Conservation (phyloP, 2,113 vertebrate genomes). For the Benthochromis sp. region DNA sequence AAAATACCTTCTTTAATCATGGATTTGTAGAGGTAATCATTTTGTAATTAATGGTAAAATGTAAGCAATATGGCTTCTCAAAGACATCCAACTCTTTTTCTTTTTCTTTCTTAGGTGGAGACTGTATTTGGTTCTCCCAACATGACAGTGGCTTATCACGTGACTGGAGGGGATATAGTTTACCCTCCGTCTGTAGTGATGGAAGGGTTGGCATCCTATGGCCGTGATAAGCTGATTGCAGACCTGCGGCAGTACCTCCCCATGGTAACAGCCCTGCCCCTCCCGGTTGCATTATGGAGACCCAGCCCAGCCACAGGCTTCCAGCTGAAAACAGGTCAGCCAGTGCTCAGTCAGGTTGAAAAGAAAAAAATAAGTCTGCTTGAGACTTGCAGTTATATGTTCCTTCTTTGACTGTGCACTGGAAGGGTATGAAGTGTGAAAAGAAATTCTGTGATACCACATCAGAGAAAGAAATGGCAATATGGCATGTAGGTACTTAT, state of each 20-base stretch:
- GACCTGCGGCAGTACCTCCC: constrained; percentile 85
- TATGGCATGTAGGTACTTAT: background rate
- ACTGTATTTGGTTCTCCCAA: constrained; percentile 84
- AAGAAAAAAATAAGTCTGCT: background rate
- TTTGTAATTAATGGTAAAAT: background rate
- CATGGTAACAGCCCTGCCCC: constrained; percentile 80
- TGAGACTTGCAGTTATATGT: background rate
- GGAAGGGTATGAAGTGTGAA: background rate
- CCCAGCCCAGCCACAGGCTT: constrained; percentile 77
- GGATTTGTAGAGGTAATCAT: background rate
- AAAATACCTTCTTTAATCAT: background rate
- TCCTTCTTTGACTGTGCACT: background rate
- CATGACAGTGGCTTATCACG: constrained; percentile 87
- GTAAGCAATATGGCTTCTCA: background rate
- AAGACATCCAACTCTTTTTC: background rate
- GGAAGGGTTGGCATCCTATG: constrained; percentile 77
- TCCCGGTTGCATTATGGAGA: constrained; percentile 80
- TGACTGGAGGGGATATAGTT: constrained; percentile 75
- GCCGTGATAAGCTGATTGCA: constrained; percentile 80
- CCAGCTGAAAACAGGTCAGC: constrained; percentile 91
- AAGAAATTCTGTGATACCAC: background rate
- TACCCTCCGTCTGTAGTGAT: constrained; percentile 81
- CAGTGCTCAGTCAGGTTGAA: background rate
- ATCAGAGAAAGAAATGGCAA: background rate
- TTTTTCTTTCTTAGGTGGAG: constrained; percentile 73